Percentiles rank a stretch among this genome's conserved stretches.
Conservation (phyloP, 2,888 invertebrate species). For the Leptinotarsa tumamoca region DNA sequence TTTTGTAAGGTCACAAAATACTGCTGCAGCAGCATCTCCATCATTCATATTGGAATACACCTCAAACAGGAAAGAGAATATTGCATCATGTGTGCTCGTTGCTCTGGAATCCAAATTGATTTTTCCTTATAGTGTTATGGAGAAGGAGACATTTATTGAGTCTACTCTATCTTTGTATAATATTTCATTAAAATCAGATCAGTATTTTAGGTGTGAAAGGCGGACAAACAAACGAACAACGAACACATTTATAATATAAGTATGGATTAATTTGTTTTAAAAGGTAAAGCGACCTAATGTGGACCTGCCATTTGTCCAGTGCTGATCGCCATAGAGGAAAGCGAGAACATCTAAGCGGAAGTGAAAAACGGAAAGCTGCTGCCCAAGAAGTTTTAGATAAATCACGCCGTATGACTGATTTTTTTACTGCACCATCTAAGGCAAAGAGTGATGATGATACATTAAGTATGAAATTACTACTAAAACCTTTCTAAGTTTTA, state of each 20-base stretch:
- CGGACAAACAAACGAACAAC: neutral
- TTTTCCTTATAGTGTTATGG: no score
- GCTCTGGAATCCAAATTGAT: no score
- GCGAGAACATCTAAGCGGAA: conserved; percentile 1
- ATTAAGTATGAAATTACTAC: neutral
- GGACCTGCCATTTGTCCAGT: neutral
- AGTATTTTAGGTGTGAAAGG: neutral
- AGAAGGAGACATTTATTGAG: no score
- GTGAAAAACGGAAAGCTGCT: no score
- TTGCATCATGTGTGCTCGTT: no score
- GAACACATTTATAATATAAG: neutral
- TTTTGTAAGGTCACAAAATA: no score
- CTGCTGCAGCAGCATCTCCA: no score
- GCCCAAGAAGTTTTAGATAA: neutral
- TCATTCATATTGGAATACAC: no score
- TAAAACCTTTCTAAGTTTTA: neutral
- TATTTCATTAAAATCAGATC: conserved; percentile 5
- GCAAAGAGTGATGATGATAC: neutral
- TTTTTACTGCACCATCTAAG: conserved; percentile 2
- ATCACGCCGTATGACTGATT: conserved; percentile 1
- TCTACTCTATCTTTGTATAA: neutral
- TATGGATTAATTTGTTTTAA: no score
- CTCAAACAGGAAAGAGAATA: no score
- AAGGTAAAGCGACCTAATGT: no score
- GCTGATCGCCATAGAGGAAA: conserved; percentile 6